Percentiles rank a stretch among this genome's conserved stretches.
phyloP scores from a whole-genome alignment of 2,797 vertebrate genomes.

The Tinamus major region DNA sequence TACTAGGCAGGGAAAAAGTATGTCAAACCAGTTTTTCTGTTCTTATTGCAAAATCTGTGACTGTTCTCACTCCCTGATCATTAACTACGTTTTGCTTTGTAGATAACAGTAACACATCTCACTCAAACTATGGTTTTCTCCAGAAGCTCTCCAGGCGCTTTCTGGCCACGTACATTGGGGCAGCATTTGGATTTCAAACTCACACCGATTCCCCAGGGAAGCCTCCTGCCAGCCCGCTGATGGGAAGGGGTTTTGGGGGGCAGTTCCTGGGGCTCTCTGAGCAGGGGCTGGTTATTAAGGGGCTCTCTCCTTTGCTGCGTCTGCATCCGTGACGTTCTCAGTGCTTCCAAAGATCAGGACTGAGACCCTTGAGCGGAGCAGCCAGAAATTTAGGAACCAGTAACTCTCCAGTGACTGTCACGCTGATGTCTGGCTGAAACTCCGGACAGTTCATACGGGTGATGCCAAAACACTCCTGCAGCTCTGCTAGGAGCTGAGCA shows the following conservation, averaged over 20 bases:
- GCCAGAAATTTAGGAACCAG: conserved; percentile 5
- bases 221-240: background rate
- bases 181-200: background rate
- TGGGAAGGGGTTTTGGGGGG: rapidly evolving
- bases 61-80: background rate
- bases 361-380: background rate
- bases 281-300: rapidly evolving
- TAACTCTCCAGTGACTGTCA: background rate
- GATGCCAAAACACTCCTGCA: background rate
- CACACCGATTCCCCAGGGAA: rapidly evolving
- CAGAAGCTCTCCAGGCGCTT: background rate
- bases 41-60: background rate
- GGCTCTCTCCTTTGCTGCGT: background rate
- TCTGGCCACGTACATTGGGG: background rate
- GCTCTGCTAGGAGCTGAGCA: conserved; percentile 1
- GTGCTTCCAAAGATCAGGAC: background rate
- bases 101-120: background rate
- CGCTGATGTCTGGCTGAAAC: conserved; percentile 51
- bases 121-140: background rate
- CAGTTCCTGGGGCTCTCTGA: background rate
- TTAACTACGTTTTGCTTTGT: background rate
- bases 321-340: background rate
- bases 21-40: background rate
- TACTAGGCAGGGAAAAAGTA: background rate
- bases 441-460: background rate